Evolutionary conservation across 2,113 vertebrate species (phyloP).

Genomic region (Platichthys flesus): DNA sequence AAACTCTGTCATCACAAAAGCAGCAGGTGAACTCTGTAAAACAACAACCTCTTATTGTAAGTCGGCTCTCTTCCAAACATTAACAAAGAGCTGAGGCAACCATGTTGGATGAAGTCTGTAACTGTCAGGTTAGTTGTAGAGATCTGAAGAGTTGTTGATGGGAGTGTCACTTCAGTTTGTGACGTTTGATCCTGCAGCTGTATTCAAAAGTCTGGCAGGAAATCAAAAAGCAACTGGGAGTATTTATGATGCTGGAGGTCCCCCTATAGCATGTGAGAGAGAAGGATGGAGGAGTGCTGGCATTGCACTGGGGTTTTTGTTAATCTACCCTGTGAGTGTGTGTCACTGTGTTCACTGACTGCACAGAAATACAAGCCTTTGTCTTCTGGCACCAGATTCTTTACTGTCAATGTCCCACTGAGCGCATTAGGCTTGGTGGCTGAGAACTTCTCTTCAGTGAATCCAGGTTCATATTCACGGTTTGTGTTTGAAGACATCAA

Average conservation of each 20-base stretch:
- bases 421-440: neutral
- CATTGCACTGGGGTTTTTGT: constrained; percentile 39
- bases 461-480: constrained; percentile 5
- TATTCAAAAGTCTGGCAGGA: too few relatives aligned
- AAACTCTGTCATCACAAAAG: too few relatives aligned
- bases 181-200: too few relatives aligned
- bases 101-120: too few relatives aligned
- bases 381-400: constrained; percentile 21
- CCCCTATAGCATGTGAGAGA: too few relatives aligned
- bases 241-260: neutral
- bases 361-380: constrained; percentile 56
- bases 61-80: too few relatives aligned
- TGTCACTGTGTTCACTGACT: constrained; percentile 37
- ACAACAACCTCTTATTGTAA: too few relatives aligned
- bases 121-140: too few relatives aligned
- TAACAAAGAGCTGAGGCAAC: too few relatives aligned
- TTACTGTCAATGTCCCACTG: constrained; percentile 33
- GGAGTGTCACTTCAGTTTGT: neutral
- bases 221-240: neutral
- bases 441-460: constrained; percentile 8
- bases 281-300: neutral
- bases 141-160: neutral
- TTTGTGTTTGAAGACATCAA: neutral
- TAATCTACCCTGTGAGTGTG: neutral
- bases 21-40: too few relatives aligned